Evolutionary conservation across 2,797 vertebrate species (phyloP), one percentile per base, ranked within the genome.

Genomic region (Acomys russatus): DNA sequence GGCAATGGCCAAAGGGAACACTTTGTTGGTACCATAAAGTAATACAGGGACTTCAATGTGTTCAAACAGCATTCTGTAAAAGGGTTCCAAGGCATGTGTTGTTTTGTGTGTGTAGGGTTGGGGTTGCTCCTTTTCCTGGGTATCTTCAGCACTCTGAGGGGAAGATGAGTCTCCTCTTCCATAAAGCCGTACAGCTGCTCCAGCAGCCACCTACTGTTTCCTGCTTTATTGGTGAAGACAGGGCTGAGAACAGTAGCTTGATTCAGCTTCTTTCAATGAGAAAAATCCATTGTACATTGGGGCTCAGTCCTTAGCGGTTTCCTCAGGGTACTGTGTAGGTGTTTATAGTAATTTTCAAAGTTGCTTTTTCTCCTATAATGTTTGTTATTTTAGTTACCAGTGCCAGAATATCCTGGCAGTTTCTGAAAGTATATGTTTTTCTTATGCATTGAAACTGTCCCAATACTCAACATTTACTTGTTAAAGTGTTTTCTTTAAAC

Each of bases 291-390:
- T 38, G 51, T n/a, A 56, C 33, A 66, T 12, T 63, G 12, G 38
- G 59, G 15, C 64, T 79, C n/a, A 85, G 51, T 38, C 82, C 70
- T 56, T 92, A 74, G 74, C 82, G 1, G 22, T 68, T 88, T 94
- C 68, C 7, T 85, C n/a, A 14, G 70, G 44, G 70, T 54, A 59
- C 30, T 59, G 1, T 7, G 3, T 54, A 33, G 35, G 82, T 79
- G 83, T 84, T 73, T 76, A 30, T 23, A 73, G 38, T 89, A 91
- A 77, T 33, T 97, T 94, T 94, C 70, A 88, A 94, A 94, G 59
- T 9, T n/a, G 54, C 3, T 49, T 85, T 49, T 30, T 93, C 90
- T 76, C 64, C 63, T 91, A 73, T n/a, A 66, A 90, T 64, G 5
- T 94, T 96, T 74, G 44, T 90, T 92, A 87, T 95, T 64, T 96